A percentile compares a stretch with the other conserved stretches of the same genome.
These are phyloP conservation scores for Limanda limanda DNA, from an alignment of 2,113 vertebrate species.

Conservation along the genomic window DNA sequence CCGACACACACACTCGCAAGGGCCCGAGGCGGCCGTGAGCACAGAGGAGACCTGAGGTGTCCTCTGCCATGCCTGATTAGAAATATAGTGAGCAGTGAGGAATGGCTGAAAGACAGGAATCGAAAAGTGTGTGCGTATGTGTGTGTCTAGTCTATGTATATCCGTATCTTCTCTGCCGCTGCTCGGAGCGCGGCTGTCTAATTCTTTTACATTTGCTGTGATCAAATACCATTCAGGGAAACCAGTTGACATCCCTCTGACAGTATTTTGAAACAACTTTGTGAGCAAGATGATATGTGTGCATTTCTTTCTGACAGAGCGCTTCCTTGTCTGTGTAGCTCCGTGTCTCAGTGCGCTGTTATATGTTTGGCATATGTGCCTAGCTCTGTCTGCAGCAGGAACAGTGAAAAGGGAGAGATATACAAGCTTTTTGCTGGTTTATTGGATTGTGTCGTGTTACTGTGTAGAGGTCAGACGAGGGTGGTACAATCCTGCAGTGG, in stretches of 20 bases:
- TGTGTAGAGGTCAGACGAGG: constrained; percentile 43
- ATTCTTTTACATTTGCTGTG: constrained; percentile 27
- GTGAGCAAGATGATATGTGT: constrained; percentile 13
- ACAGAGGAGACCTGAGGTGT: constrained; percentile 61
- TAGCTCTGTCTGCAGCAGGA: neutral
- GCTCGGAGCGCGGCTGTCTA: constrained; percentile 41
- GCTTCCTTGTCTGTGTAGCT: constrained; percentile 17
- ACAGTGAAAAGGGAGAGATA: neutral
- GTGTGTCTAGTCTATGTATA: constrained; percentile 32
- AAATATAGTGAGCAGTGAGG: constrained; percentile 44
- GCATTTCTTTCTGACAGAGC: constrained; percentile 22
- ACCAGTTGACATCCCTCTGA: constrained; percentile 49
- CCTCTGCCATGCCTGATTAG: constrained; percentile 71
- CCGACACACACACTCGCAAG: constrained; percentile 45
- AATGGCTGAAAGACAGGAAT: constrained; percentile 23
- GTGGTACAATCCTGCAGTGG: constrained; percentile 3
- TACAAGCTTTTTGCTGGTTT: constrained; percentile 12
- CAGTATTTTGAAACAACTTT: constrained; percentile 49
- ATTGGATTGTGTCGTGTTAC: constrained; percentile 24
- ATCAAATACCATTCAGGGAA: constrained; percentile 39
- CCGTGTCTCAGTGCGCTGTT: neutral
- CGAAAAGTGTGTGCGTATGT: constrained; percentile 7
- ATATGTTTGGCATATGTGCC: constrained; percentile 20
- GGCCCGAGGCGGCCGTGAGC: constrained; percentile 36
- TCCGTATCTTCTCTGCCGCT: constrained; percentile 20